Evolutionary conservation across 2,888 invertebrate species (phyloP).

Genomic region (Hemithea aestivaria): DNA sequence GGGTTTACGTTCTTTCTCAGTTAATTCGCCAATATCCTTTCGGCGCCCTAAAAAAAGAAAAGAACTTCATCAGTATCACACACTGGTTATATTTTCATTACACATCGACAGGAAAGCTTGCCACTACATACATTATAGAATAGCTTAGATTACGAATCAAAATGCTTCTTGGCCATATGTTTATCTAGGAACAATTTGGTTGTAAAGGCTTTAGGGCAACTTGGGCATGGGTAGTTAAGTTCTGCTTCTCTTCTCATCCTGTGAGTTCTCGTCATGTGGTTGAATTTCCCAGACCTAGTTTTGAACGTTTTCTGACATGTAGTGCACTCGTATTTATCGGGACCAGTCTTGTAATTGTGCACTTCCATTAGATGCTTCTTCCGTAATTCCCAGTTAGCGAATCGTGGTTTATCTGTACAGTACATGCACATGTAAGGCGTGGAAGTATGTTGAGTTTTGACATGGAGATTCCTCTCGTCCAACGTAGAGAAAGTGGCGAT

Average conservation of each 20-base stretch:
- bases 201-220: conserved; percentile 74
- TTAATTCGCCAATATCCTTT: conserved; percentile 60
- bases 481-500: conserved; percentile 63
- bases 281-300: conserved; percentile 68
- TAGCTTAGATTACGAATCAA: conserved; percentile 40
- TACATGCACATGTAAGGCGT: conserved; percentile 67
- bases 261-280: conserved; percentile 69
- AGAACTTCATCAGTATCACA: conserved; percentile 63
- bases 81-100: conserved; percentile 21
- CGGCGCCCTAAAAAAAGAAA: conserved; percentile 73
- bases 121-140: conserved; percentile 15
- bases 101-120: conserved; percentile 8
- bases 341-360: conserved; percentile 64
- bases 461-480: conserved; percentile 62
- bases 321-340: conserved; percentile 65
- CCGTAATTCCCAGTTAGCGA: conserved; percentile 66
- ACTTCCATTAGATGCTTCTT: conserved; percentile 67
- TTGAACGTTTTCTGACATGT: conserved; percentile 67
- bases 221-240: conserved; percentile 67
- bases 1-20: conserved; percentile 61
- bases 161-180: conserved; percentile 76
- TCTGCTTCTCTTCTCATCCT: conserved; percentile 64
- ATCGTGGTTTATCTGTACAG: conserved; percentile 67
- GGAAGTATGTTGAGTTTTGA: conserved; percentile 66
- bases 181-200: conserved; percentile 76